Base-by-base conservation (phyloP, 2,888 invertebrate species). In the Mythimna albipuncta region DNA sequence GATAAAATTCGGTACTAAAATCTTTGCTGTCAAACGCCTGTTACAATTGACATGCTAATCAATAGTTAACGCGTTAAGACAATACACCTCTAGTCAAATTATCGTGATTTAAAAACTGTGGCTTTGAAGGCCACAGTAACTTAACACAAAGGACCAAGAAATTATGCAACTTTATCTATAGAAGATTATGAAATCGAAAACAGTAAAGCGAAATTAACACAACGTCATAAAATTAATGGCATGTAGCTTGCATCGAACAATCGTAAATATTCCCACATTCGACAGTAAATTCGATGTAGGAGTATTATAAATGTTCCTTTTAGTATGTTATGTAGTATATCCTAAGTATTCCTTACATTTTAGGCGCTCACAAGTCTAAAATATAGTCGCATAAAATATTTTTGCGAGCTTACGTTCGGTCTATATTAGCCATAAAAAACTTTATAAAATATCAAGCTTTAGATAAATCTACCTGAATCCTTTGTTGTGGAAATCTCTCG, bases 31-130 rank as follows among this genome's bases (percentile, higher is more conserved):
- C 64, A 81, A 64, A 44, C 16, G 52, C 59, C 59, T 44, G 55
- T 67, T 67, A 64, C 54, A 57, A 38, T 80, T 77, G 67, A 67
- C 55, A 64, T n/a, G 19, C 54, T 77, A 64, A 80, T 80, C 81
- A 80, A 59, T 66, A 61, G 55, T 75, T 67, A 67, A 64, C 64
- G 50, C 50, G 44, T 74, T 19, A 26, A 57, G 10, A 65, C 54
- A 19, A 55, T 38, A 54, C 38, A 21, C 19, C 21, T 55, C 21
- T 61, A 57, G 35, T 44, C 35, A 35, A 80, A 75, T 61, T 77
- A 41, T 61, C 6, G 21, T 58, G n/a, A 68, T 64, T 75, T 54
- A 35, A 67, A 72, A 80, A 75, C 21, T 44, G 5, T 75, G 4
- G 35, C 26, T 57, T 32, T 75, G 63, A 75, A 80, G 64, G 75